Evolutionary conservation across 2,797 vertebrate genomes (phyloP), one percentile per base, ranked within the genome.

Genomic region (Tolypeutes matacus): DNA sequence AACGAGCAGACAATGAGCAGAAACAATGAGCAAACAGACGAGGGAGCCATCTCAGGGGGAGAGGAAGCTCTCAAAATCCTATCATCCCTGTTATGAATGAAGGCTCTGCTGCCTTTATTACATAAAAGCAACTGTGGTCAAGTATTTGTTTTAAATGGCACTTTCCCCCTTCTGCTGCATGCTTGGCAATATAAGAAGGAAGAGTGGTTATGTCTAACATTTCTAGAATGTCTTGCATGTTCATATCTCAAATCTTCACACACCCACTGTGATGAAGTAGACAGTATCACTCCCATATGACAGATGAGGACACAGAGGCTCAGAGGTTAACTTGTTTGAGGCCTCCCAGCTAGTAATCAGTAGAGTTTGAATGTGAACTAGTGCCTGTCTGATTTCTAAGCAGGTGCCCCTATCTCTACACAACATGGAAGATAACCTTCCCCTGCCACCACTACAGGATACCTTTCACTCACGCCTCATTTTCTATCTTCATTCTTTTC

Each of bases 401-500:
- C 73, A 86, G 51, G 42, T n/a, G 21, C 13, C 51, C 46, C 25
- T 15, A 21, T 21, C 51, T 39, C 53, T 65, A 78, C 7, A 39
- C 31, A 36, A 10, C 4, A 0, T 1, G 15, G 49, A 31, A 29
- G 89, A 31, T 17, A 39, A 75, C 4, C 10, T 29, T 6, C 36
- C 20, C 10, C 20, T 11, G n/a, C 5, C 3, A 1, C 20, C 10
- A 3, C 4, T 25, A 58, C 56, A 14, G 14, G 46, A 49, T 2
- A 8, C 31, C 46, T n/a, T 34, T 31, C 53, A 62, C 25, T 80
- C 77, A 21, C 0, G 5, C 34, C 34, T 88, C 39, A 34, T 34
- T 73, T 77, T 89, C 73, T 29, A 0, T 91, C 62, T 93, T 67
- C 56, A 2, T 69, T 95, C 86, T 92, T 78, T 73, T 51, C 80